Conservation (phyloP, 1,140 invertebrate species). For the Caenorhabditis inopinata region DNA sequence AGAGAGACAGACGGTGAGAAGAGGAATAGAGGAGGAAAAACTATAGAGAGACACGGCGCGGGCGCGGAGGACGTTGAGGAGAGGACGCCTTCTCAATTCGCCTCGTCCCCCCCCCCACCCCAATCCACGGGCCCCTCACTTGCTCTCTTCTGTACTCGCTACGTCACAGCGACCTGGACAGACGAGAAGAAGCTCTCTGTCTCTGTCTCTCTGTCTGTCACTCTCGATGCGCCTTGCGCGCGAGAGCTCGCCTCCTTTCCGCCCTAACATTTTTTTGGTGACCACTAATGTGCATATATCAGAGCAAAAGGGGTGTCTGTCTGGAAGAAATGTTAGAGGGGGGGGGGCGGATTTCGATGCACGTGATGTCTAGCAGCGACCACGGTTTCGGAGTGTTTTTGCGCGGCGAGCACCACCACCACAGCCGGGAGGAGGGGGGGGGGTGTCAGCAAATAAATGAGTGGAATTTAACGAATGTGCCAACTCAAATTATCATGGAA, state of each 20-base stretch:
- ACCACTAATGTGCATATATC: constrained; percentile 1
- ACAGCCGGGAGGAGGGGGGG: too few species aligned
- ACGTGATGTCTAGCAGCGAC: not conserved
- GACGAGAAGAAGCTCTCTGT: too few species aligned
- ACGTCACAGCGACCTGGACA: not conserved
- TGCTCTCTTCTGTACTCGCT: constrained; percentile 29
- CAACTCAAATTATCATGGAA: too few species aligned
- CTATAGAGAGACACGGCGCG: not conserved
- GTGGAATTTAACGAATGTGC: too few species aligned
- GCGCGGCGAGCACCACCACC: too few species aligned
- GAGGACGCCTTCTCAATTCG: constrained; percentile 28
- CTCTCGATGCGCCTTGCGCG: not conserved
- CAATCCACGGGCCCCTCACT: too few species aligned
- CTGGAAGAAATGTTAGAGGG: too few species aligned
- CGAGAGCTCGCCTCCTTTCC: not conserved
- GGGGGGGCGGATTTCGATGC: not conserved
- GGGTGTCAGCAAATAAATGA: too few species aligned
- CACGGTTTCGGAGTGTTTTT: too few species aligned
- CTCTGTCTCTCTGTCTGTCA: not conserved
- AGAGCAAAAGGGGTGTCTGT: constrained; percentile 6
- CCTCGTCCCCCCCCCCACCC: not conserved
- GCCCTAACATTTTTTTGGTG: not conserved
- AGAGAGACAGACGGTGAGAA: not conserved
- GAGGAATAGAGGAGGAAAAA: not conserved
- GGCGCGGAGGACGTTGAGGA: not conserved